A percentile compares a stretch with the other conserved stretches of the same genome.
Conservation (phyloP, 2,113 vertebrate species). For the Dromiciops gliroides region DNA sequence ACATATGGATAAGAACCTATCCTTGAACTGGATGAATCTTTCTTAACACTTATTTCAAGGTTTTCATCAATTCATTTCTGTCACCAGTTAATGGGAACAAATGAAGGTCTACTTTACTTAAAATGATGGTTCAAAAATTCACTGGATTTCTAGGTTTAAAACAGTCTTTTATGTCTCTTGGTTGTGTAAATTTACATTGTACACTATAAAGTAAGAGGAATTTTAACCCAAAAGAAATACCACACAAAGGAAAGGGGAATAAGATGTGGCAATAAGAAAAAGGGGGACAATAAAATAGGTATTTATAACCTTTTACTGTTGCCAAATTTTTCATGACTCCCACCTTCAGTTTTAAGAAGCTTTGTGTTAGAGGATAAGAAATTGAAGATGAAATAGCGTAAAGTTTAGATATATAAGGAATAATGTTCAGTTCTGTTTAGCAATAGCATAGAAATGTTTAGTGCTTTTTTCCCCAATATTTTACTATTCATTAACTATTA, state of each 20-base stretch:
- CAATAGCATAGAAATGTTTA: slow-evolving; percentile 11
- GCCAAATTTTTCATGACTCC: too few relatives aligned
- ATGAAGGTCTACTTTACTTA: not conserved
- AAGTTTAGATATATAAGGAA: not conserved
- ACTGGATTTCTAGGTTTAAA: not conserved
- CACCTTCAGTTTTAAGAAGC: too few relatives aligned
- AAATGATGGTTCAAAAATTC: not conserved
- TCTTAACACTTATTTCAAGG: not conserved
- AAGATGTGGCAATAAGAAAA: slow-evolving; percentile 1
- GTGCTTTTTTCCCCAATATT: slow-evolving; percentile 15
- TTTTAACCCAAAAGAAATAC: not conserved
- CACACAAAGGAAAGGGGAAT: not conserved
- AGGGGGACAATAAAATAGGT: not conserved
- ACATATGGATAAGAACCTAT: too few relatives aligned
- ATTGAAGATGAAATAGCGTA: not conserved
- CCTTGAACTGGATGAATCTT: not conserved
- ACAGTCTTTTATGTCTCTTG: too few relatives aligned
- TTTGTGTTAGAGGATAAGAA: slow-evolving; percentile 15
- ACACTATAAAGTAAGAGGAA: not conserved
- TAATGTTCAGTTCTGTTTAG: slow-evolving; percentile 19
- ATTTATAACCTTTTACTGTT: too few relatives aligned
- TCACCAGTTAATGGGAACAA: not conserved
- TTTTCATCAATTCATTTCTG: not conserved
- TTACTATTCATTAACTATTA: slow-evolving; percentile 14
- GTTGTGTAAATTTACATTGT: not conserved